Conservation (phyloP, 2,888 invertebrate species). For the Leucophora obtusa region DNA sequence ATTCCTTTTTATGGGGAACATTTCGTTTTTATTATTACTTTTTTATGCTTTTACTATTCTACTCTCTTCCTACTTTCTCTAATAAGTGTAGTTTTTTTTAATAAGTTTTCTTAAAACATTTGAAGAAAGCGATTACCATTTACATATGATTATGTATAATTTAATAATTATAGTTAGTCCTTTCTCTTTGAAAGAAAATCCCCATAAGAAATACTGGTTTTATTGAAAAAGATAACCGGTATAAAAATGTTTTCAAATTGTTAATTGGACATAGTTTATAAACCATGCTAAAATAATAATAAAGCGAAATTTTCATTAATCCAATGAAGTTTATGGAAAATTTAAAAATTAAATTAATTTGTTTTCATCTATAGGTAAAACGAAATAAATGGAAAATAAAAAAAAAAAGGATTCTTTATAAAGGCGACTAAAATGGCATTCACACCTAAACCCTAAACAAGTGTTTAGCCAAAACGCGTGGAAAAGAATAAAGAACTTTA, state of each 20-base stretch:
- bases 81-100: slow-evolving; percentile 4
- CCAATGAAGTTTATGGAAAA: neutral
- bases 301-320: neutral
- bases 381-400: no score
- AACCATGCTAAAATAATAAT: neutral
- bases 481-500: no score
- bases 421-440: no score
- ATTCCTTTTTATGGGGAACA: slow-evolving; percentile 10
- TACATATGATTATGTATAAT: neutral
- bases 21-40: slow-evolving; percentile 18
- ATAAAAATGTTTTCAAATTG: neutral
- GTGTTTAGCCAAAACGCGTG: no score
- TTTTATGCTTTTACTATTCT: neutral
- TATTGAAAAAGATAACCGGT: neutral
- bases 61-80: neutral
- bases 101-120: neutral
- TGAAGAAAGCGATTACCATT: neutral
- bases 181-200: neutral
- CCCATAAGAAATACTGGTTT: neutral
- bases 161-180: slow-evolving; percentile 1
- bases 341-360: no score
- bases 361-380: no score
- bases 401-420: no score
- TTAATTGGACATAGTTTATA: slow-evolving; percentile 2
- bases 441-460: no score